These are phyloP conservation scores for Calyptommatus sinebrachiatus DNA, from an alignment of 2,113 vertebrate species.

Conservation along the genomic window DNA sequence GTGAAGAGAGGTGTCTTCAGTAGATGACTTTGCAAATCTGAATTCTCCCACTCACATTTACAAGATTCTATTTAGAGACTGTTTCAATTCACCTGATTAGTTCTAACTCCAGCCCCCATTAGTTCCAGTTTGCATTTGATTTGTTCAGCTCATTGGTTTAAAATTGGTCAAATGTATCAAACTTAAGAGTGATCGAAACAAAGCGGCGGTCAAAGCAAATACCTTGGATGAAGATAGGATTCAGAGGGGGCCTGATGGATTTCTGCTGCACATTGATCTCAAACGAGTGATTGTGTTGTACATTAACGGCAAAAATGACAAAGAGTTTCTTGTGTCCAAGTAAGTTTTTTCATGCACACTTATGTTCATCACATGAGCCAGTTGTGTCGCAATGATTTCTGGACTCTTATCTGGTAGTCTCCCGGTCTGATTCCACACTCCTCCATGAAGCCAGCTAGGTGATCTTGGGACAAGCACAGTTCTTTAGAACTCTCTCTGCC, in stretches of 20 bases:
- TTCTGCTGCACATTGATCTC: background rate
- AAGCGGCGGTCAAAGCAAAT: background rate
- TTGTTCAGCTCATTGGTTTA: constrained; percentile 29
- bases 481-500: too few species aligned
- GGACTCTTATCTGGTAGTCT: too few species aligned
- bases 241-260: background rate
- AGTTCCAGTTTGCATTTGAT: constrained; percentile 27
- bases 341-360: too few species aligned
- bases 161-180: constrained; percentile 31
- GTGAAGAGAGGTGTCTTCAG: background rate
- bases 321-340: background rate
- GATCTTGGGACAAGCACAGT: too few species aligned
- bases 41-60: constrained; percentile 10
- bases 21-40: background rate
- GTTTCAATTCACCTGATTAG: constrained; percentile 32
- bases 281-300: background rate
- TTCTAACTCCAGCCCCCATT: constrained; percentile 21
- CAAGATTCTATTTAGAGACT: constrained; percentile 9
- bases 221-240: background rate
- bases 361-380: too few species aligned
- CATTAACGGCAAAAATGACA: background rate
- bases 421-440: too few species aligned
- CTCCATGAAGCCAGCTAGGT: too few species aligned
- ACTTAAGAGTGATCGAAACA: constrained; percentile 24
- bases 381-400: too few species aligned